Evolutionary conservation across 2,888 invertebrate species (phyloP), one percentile per base, ranked within the genome.

Genomic region (Andrena camellia): DNA sequence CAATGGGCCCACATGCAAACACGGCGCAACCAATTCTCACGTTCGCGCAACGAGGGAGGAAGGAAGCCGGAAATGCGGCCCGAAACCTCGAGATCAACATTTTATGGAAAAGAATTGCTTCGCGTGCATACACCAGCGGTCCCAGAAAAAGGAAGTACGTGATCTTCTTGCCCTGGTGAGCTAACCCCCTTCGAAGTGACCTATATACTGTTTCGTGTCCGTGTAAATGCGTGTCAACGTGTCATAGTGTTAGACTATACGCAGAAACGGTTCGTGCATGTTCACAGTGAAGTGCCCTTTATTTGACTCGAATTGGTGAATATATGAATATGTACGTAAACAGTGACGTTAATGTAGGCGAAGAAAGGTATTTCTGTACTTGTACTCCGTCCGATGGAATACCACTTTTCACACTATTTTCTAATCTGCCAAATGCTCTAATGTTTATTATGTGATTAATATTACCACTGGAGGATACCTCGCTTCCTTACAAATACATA

Each of bases 1-100:
- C 71, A 81, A 81, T 81, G 80, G 62, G n/a, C 52, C 33, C 62
- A 60, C 63, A 68, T 68, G 71, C 71, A 76, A 71, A 77, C 54
- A 67, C 67, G 2, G 23, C 0, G 33, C 71, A 60, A 80, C 76
- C 76, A 60, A 81, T 81, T 72, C 77, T 20, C 67, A 67, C 67
- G 80, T 71, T 62, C 64, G 48, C 62, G 59, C 26, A 68, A 64
- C 64, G 29, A 50, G 52, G 17, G 17, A 59, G n/a, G 60, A 35
- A 54, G 64, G 42, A 72, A 63, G 7, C 20, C 33, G 33, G 50
- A 64, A 42, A 64, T 54, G 69, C 48, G 68, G 10, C 52, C 29
- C 52, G 67, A 75, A 76, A 60, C 67, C 62, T 67, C 66, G 66
- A 60, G 33, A 71, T 77, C 80, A 71, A 81, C 80, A 60, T 77